Percentiles rank a stretch among this genome's conserved stretches.
These are phyloP conservation scores for Callaeas wilsoni DNA, from an alignment of 2,113 vertebrate genomes.

Conservation along the genomic window DNA sequence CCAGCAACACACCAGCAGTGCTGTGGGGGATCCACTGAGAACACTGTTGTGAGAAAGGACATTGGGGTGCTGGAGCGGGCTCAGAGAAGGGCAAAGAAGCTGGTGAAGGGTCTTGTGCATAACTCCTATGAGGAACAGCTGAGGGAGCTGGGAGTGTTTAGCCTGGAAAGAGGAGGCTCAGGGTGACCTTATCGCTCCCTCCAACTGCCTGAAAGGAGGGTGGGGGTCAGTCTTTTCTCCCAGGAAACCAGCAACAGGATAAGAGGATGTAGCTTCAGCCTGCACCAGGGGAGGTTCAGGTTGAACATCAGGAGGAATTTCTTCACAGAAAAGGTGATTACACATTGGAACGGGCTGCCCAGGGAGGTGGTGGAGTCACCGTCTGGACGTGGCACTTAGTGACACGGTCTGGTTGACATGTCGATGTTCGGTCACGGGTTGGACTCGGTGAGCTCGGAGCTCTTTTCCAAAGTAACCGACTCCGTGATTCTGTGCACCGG, in stretches of 20 bases:
- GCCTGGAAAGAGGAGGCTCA: not conserved
- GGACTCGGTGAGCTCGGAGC: not conserved
- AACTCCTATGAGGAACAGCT: not conserved
- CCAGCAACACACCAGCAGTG: fast-evolving
- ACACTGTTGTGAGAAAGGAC: not conserved
- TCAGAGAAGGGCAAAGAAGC: not conserved
- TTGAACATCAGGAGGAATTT: too few relatives aligned
- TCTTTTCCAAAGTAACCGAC: fast-evolving
- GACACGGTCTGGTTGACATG: not conserved
- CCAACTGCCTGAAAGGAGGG: not conserved
- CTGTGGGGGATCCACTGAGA: not conserved
- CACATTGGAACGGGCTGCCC: too few relatives aligned
- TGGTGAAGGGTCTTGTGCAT: not conserved
- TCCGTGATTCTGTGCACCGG: fast-evolving
- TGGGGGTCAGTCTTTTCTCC: not conserved
- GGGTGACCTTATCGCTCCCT: fast-evolving
- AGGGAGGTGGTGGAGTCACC: too few relatives aligned
- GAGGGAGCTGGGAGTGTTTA: not conserved
- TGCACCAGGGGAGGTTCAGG: not conserved
- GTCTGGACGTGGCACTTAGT: not conserved
- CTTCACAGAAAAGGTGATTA: not conserved
- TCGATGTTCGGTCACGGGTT: fast-evolving
- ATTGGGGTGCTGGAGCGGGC: not conserved
- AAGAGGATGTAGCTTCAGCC: not conserved
- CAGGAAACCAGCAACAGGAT: not conserved